phyloP scores from a whole-genome alignment of 2,888 invertebrate genomes.

The Ennomos fuscantarius region DNA sequence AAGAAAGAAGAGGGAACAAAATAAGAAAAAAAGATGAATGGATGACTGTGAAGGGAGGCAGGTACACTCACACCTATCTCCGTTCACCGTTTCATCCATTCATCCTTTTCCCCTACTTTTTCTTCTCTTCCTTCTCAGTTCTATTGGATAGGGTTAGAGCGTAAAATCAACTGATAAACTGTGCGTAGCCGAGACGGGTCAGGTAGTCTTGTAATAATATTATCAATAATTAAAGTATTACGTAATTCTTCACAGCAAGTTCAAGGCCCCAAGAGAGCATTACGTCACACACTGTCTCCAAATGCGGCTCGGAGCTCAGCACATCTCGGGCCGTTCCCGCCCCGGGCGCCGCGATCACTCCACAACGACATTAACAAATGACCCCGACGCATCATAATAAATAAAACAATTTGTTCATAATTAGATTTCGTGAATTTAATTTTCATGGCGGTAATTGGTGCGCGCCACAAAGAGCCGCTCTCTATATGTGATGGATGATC shows the following conservation, averaged over 20 bases:
- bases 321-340: constrained; percentile 59
- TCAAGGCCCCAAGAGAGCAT: constrained; percentile 40
- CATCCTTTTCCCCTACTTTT: no score
- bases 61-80: no score
- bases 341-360: constrained; percentile 72
- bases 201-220: no score
- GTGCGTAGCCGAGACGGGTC: no score
- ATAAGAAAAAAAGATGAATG: no score
- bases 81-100: no score
- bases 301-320: constrained; percentile 24
- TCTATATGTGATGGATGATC: constrained; percentile 84
- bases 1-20: no score
- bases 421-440: constrained; percentile 86
- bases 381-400: constrained; percentile 84
- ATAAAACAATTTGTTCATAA: constrained; percentile 86
- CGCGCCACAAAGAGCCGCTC: constrained; percentile 80
- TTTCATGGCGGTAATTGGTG: constrained; percentile 85
- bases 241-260: constrained; percentile 30
- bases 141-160: background rate
- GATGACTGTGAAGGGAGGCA: no score
- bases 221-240: constrained; percentile 11
- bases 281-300: constrained; percentile 39
- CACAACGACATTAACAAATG: constrained; percentile 81
- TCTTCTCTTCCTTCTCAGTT: no score
- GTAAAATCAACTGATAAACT: no score